Base-by-base conservation (phyloP, 2,113 vertebrate genomes). In the Corythaeola cristata region DNA sequence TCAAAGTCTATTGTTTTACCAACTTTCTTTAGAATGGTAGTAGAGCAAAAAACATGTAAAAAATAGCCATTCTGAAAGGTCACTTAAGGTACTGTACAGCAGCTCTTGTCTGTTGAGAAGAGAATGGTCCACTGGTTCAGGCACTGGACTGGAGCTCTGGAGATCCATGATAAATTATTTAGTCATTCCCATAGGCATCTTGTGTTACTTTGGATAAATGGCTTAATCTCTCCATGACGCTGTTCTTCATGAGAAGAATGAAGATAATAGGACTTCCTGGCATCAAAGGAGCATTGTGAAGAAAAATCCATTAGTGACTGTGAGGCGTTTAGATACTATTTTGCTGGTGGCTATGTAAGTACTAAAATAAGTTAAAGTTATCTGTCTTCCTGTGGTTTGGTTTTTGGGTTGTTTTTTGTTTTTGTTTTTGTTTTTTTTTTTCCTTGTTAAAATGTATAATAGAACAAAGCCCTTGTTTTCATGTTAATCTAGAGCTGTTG, bases 131-230 rank as follows among this genome's bases (percentile, higher is more conserved):
- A 33, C 68, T 96, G 76, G 73, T 90, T 95, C 45, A 62, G 53
- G 52, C 90, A 68, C 55, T 92, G 86, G 53, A 75, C 66, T 78
- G 68, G 17, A 3, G 20, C 90, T 92, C 88, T 69, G 44, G 94
- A 95, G 88, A 92, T 96, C 77, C 58, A 8, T 93, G 95, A 96
- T 95, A 92, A 96, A 97, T 96, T 92, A 87, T 73, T 59, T 69
- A 91, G 93, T 89, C 82, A 87, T 93, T 97, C 94, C 92, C 80
- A 87, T 50, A 94, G 90, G 90, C 89, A 58, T 89, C 89, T 96
- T 85, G 49, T 82, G 69, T 95, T 97, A 85, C 94, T 84, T 90
- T 66, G 80, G 83, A 94, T 96, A 96, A 96, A 95, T 96, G 56
- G 89, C 89, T 97, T 97, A 95, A 94, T 97, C 92, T 96, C 56